Conservation (phyloP, 2,888 invertebrate genomes). For the Panzeria rudis region DNA sequence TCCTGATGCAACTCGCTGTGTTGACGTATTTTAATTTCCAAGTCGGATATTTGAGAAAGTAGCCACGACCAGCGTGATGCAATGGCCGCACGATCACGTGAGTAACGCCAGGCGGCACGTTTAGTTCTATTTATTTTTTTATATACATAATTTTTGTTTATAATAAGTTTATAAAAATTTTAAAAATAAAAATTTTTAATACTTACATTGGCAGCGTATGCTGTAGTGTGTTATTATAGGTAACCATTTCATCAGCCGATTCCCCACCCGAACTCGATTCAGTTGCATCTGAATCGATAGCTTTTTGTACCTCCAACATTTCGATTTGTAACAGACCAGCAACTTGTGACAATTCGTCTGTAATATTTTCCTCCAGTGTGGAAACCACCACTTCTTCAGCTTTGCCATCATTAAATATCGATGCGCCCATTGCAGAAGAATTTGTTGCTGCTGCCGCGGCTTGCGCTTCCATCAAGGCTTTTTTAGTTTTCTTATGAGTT, state of each 20-base stretch:
- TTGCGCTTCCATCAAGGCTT: conserved; percentile 69
- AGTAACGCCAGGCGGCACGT: conserved; percentile 92
- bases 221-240: conserved; percentile 91
- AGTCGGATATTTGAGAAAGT: conserved; percentile 95
- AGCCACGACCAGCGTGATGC: conserved; percentile 96
- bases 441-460: conserved; percentile 42
- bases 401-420: conserved; percentile 64
- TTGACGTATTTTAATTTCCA: conserved; percentile 95
- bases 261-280: conserved; percentile 97
- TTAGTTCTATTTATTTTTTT: conserved; percentile 87
- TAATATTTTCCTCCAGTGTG: conserved; percentile 83
- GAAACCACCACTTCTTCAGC: conserved; percentile 82
- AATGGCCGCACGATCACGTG: conserved; percentile 91
- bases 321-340: conserved; percentile 90
- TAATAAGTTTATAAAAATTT: not conserved
- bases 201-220: conserved; percentile 92
- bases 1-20: conserved; percentile 91
- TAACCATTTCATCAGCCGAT: conserved; percentile 94
- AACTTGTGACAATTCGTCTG: conserved; percentile 88
- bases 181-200: conserved; percentile 18
- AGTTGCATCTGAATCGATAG: conserved; percentile 96
- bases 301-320: conserved; percentile 89
- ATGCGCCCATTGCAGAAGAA: conserved; percentile 14
- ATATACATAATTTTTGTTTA: not conserved
- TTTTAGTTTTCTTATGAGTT: conserved; percentile 69